These are phyloP conservation scores for Drosophila funebris DNA, from an alignment of 1,140 invertebrate genomes.

Conservation along the genomic window DNA sequence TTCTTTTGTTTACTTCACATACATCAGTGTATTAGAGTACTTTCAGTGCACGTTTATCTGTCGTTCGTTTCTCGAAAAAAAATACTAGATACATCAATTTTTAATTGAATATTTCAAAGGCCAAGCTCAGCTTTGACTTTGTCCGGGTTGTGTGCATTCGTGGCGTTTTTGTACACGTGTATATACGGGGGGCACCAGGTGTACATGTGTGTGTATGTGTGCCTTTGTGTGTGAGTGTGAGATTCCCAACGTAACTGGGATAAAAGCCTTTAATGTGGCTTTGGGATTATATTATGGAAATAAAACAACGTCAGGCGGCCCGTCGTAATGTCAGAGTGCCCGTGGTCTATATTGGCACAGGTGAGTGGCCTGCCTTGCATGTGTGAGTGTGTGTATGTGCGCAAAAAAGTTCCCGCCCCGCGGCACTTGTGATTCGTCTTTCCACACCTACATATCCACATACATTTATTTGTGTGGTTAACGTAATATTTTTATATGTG, in stretches of 20 bases:
- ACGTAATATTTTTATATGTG: background rate
- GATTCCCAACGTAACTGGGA: constrained; percentile 20
- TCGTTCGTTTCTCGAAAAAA: constrained; percentile 8
- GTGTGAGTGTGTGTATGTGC: background rate
- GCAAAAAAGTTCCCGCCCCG: background rate
- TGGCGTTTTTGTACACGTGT: constrained; percentile 71
- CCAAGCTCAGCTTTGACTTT: constrained; percentile 43
- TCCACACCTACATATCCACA: constrained; percentile 20
- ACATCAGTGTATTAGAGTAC: constrained; percentile 36
- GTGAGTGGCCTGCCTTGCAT: constrained; percentile 47
- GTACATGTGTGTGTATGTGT: constrained; percentile 4
- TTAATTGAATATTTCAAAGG: constrained; percentile 39
- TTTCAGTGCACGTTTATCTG: constrained; percentile 8
- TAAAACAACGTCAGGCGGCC: constrained; percentile 54
- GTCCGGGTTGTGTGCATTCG: constrained; percentile 41
- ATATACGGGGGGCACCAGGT: constrained; percentile 19
- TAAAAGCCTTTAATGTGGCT: constrained; percentile 64
- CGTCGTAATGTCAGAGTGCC: constrained; percentile 66
- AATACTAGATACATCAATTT: constrained; percentile 14
- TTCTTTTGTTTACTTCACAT: constrained; percentile 73
- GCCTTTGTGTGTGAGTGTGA: constrained; percentile 3
- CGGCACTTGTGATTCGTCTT: constrained; percentile 11
- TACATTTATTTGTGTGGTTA: background rate
- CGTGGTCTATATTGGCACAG: constrained; percentile 64
- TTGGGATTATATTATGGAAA: constrained; percentile 74